A percentile compares a stretch with the other conserved stretches of the same genome.
phyloP scores from a whole-genome alignment of 2,797 vertebrate species.

The Gobionotothen gibberifrons region DNA sequence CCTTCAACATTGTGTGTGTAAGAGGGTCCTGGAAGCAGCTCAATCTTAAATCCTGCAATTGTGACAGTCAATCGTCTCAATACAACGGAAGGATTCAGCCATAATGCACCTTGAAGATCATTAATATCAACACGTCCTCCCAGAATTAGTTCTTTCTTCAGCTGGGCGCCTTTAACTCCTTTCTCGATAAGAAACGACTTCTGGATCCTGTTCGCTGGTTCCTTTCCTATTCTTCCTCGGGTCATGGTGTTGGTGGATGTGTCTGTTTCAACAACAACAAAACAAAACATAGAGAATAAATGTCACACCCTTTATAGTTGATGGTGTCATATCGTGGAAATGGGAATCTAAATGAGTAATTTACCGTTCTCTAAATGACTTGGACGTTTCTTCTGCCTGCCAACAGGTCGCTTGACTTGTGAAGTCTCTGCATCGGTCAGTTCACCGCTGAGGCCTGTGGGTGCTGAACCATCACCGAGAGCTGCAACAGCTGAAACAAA shows the following conservation, averaged over 20 bases:
- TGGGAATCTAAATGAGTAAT: constrained; percentile 49
- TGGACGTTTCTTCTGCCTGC: constrained; percentile 86
- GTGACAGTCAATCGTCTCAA: constrained; percentile 84
- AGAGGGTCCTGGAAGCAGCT: constrained; percentile 85
- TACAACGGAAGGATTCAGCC: constrained; percentile 83
- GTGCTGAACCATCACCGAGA: constrained; percentile 86
- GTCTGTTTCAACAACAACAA: constrained; percentile 73
- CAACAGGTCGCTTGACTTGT: constrained; percentile 58
- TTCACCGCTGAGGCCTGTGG: constrained; percentile 84
- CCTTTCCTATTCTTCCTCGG: constrained; percentile 79
- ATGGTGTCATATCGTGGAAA: neutral
- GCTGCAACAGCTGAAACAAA: constrained; percentile 65
- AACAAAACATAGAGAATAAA: constrained; percentile 17
- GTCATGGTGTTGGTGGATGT: constrained; percentile 77
- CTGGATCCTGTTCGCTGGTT: constrained; percentile 79
- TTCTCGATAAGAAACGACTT: constrained; percentile 78
- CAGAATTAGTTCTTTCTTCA: constrained; percentile 74
- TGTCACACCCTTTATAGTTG: neutral
- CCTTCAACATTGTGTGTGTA: constrained; percentile 61
- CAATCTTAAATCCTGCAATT: constrained; percentile 87
- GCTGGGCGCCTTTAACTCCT: constrained; percentile 59
- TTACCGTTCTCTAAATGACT: constrained; percentile 79
- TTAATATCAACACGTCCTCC: constrained; percentile 76
- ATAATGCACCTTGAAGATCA: constrained; percentile 70
- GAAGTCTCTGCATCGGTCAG: constrained; percentile 81